Evolutionary conservation across 2,888 invertebrate genomes (phyloP).

Genomic region (Bedellia somnulentella): DNA sequence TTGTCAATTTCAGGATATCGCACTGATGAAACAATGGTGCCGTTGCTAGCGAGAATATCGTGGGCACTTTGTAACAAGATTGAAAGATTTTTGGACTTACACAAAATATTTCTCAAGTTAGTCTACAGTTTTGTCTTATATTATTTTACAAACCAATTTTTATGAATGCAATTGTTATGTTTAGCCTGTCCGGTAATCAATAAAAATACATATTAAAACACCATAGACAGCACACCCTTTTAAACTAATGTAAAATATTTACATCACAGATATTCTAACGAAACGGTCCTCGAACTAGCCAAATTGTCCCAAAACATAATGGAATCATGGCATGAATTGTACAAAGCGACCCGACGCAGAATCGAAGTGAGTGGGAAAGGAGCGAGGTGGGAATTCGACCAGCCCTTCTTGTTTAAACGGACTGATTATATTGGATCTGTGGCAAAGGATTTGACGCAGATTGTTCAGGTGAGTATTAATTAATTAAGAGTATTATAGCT

Average conservation of each 20-base stretch:
- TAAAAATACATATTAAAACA: no score
- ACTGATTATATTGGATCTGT: slow-evolving; percentile 86
- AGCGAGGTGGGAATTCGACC: slow-evolving; percentile 90
- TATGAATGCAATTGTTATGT: no score
- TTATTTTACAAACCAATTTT: no score
- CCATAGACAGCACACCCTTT: no score
- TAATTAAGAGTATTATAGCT: no score
- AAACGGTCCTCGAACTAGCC: slow-evolving; percentile 54
- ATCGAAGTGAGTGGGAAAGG: slow-evolving; percentile 87
- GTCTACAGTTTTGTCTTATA: slow-evolving; percentile 21
- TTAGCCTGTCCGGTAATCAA: no score
- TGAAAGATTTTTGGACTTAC: slow-evolving; percentile 68
- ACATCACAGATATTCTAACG: slow-evolving; percentile 50
- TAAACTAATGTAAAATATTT: no score
- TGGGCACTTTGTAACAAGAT: slow-evolving; percentile 81
- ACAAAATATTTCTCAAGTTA: slow-evolving; percentile 78
- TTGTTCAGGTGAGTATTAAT: slow-evolving; percentile 63
- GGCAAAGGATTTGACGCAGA: slow-evolving; percentile 75
- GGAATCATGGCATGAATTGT: slow-evolving; percentile 73
- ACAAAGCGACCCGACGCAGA: slow-evolving; percentile 75
- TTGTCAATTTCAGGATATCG: no score
- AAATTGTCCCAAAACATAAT: slow-evolving; percentile 68
- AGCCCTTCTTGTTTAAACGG: slow-evolving; percentile 74
- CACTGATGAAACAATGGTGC: slow-evolving; percentile 83
- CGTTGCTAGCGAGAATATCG: slow-evolving; percentile 79